A percentile compares a stretch with the other conserved stretches of the same genome.
Conservation (phyloP, 2,888 invertebrate genomes). For the Carpatolechia fugitivella region DNA sequence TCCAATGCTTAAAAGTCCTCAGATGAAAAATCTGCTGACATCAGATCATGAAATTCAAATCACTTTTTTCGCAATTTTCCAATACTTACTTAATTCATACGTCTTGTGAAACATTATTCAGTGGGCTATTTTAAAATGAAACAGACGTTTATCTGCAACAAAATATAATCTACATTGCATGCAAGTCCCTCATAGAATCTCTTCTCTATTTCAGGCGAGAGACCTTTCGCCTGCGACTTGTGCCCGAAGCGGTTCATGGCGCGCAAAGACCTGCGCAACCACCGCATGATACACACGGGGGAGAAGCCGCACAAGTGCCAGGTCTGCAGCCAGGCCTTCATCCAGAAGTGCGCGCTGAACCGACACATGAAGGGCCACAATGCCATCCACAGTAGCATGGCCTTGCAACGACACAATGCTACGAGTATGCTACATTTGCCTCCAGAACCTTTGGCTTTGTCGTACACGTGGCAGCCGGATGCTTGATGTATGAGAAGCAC, state of each 20-base stretch:
- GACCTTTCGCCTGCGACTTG: slow-evolving; percentile 90
- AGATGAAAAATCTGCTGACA: no score
- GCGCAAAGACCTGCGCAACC: slow-evolving; percentile 94
- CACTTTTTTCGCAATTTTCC: no score
- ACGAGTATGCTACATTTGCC: slow-evolving; percentile 9
- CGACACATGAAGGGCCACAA: slow-evolving; percentile 89
- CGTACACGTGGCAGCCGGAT: slow-evolving; percentile 11
- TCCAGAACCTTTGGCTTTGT: neutral
- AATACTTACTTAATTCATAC: no score
- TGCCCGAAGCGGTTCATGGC: slow-evolving; percentile 96
- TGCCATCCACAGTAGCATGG: no score
- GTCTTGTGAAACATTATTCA: no score
- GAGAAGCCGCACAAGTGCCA: slow-evolving; percentile 95
- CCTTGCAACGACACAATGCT: no score
- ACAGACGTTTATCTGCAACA: no score
- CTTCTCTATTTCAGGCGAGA: slow-evolving; percentile 80
- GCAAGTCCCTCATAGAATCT: no score
- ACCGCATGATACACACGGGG: slow-evolving; percentile 93
- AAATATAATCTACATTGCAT: no score
- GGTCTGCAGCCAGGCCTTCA: slow-evolving; percentile 94
- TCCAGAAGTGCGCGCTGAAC: slow-evolving; percentile 94
- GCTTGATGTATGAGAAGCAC: slow-evolving; percentile 19
- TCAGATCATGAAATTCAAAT: no score
- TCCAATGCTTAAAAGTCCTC: no score
- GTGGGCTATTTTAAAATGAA: no score